Conservation (phyloP, 2,113 vertebrate genomes). For the Lates calcarifer region DNA sequence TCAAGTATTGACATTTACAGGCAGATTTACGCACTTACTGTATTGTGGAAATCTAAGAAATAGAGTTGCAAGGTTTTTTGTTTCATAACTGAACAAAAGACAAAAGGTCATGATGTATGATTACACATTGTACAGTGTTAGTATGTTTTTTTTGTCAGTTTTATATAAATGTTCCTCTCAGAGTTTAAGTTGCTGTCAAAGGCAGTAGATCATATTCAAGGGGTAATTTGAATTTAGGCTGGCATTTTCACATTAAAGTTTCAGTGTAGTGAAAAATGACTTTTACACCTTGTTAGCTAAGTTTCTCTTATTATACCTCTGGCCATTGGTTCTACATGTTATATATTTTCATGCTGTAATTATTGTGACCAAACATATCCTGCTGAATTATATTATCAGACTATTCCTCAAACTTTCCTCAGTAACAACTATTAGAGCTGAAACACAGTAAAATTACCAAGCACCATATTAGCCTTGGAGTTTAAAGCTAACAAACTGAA, state of each 20-base stretch:
- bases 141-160: not conserved
- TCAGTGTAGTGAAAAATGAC: not conserved
- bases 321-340: no score
- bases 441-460: no score
- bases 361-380: no score
- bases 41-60: not conserved
- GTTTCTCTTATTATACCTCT: no score
- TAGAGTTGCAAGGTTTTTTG: not conserved
- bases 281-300: not conserved
- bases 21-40: not conserved
- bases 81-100: not conserved
- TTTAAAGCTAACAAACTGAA: no score
- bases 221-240: not conserved
- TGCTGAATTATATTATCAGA: no score
- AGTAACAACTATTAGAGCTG: no score
- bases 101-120: not conserved
- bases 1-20: slow-evolving; percentile 1
- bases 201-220: not conserved
- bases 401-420: no score
- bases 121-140: not conserved
- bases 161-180: not conserved
- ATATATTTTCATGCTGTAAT: no score
- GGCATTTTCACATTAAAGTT: not conserved
- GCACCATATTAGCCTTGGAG: no score
- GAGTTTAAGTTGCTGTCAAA: not conserved